Evolutionary conservation across 2,113 vertebrate genomes (phyloP).

Genomic region (Chlamydotis undulata): DNA sequence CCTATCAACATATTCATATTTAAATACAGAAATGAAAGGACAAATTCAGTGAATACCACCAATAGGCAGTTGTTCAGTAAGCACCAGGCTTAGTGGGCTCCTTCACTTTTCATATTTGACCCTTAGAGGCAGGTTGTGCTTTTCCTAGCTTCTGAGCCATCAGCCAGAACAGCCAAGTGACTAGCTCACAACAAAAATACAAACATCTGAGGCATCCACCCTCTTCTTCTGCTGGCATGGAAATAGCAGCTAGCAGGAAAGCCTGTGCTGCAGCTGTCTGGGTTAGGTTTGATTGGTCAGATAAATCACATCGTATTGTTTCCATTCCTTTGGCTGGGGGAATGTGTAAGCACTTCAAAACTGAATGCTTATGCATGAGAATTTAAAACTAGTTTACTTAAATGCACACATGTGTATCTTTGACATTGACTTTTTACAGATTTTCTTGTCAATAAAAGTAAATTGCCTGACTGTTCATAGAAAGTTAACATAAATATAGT

Average conservation of each 20-base stretch:
- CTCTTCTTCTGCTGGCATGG: neutral
- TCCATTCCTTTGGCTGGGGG: conserved; percentile 57
- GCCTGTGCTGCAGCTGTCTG: conserved; percentile 47
- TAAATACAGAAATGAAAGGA: neutral
- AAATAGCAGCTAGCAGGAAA: conserved; percentile 50
- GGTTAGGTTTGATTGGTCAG: conserved; percentile 60
- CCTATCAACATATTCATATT: neutral
- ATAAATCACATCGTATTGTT: conserved; percentile 69
- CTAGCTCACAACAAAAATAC: neutral
- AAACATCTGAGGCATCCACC: neutral
- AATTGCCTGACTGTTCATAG: conserved; percentile 51
- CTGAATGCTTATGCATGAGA: conserved; percentile 59
- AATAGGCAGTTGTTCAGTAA: neutral
- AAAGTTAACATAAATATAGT: conserved; percentile 43
- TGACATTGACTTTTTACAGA: conserved; percentile 49
- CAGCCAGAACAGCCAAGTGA: neutral
- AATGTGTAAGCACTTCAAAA: conserved; percentile 67
- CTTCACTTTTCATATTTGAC: neutral
- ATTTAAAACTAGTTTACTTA: conserved; percentile 53
- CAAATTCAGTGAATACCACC: neutral
- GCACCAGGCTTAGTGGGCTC: neutral
- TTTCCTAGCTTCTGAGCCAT: neutral
- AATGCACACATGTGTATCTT: conserved; percentile 61
- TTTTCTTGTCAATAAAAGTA: conserved; percentile 61
- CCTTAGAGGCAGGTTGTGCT: neutral